Evolutionary conservation across 2,888 invertebrate genomes (phyloP), one percentile per base, ranked within the genome.

Genomic region (Malachius bipustulatus): DNA sequence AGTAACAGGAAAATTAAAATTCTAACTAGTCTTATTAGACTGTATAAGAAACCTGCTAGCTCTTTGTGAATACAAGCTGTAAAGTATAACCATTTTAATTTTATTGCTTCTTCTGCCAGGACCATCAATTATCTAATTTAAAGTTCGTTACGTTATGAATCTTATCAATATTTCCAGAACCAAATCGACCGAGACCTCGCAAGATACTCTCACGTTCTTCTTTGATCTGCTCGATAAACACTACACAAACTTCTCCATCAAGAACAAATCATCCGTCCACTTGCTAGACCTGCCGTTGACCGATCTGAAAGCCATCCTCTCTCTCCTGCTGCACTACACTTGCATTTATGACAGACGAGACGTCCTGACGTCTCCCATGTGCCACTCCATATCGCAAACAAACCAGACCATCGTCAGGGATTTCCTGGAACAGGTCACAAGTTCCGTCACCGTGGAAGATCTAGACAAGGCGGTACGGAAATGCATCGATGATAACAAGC

Each of bases 291-390:
- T 55, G 16, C 37, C 48, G 10, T 16, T 34, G 14, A 32, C 31
- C 4, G 54, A 56, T 36, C 36, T 59, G 9, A 40, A 45, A 19
- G 37, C 47, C 12, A 38, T 58, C 16, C 55, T 51, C 13, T 58
- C 60, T 3, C 43, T 61, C n/a, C 40, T 62, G 33, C 44, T 63
- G 48, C 59, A 62, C 45, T 61, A 57, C 42, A 56, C 57, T 8
- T 61, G 60, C 39, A 51, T 61, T 16, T 44, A 54, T 32, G 59
- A 60, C 37, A 47, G 56, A 39, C 47, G 56, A 37, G 55, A 57
- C 35, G 48, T 49, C n/a, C 47, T 62, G 13, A 62, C 58, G 8
- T 49, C 52, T 2, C 59, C 60, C 8, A 44, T 62, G 36, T 63
- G 62, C 38, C 38, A 52, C 15, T 48, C 47, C 34, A 45, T 62